Evolutionary conservation across 1,140 invertebrate species (phyloP).

Genomic region (Bombus vancouverensis): DNA sequence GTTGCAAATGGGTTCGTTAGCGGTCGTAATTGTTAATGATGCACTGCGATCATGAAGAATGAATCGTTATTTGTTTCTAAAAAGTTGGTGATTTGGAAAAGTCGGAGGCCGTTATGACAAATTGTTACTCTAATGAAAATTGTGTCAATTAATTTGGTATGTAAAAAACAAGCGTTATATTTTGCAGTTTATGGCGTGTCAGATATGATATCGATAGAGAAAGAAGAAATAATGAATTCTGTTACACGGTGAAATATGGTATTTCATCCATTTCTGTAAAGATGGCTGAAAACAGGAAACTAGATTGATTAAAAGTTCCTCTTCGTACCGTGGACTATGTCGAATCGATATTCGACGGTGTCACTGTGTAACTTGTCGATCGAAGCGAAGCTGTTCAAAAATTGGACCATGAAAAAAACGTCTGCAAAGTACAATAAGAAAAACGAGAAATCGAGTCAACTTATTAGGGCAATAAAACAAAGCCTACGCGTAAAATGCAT

Average conservation of each 20-base stretch:
- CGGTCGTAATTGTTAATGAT: not conserved
- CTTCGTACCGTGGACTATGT: slow-evolving; percentile 23
- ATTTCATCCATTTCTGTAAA: slow-evolving; percentile 60
- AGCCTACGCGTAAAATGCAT: slow-evolving; percentile 45
- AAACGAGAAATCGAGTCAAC: slow-evolving; percentile 16
- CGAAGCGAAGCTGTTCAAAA: slow-evolving; percentile 17
- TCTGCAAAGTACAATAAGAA: slow-evolving; percentile 21
- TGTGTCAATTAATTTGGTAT: not conserved
- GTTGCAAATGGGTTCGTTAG: not conserved
- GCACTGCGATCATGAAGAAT: not conserved
- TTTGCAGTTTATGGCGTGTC: not conserved
- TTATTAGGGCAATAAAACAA: slow-evolving; percentile 8
- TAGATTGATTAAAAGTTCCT: slow-evolving; percentile 51
- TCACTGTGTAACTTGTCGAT: slow-evolving; percentile 24
- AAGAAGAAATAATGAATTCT: slow-evolving; percentile 30
- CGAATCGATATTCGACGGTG: not conserved
- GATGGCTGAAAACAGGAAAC: slow-evolving; percentile 61
- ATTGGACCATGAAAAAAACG: not conserved
- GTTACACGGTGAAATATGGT: slow-evolving; percentile 23
- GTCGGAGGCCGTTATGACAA: not conserved
- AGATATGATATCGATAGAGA: slow-evolving; percentile 29
- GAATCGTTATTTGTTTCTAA: not conserved
- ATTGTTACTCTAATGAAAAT: slow-evolving; percentile 1
- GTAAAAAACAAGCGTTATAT: slow-evolving; percentile 24
- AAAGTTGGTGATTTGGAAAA: not conserved